Base-by-base conservation (phyloP, 2,113 vertebrate genomes). In the Chloropsis cyanopogon region DNA sequence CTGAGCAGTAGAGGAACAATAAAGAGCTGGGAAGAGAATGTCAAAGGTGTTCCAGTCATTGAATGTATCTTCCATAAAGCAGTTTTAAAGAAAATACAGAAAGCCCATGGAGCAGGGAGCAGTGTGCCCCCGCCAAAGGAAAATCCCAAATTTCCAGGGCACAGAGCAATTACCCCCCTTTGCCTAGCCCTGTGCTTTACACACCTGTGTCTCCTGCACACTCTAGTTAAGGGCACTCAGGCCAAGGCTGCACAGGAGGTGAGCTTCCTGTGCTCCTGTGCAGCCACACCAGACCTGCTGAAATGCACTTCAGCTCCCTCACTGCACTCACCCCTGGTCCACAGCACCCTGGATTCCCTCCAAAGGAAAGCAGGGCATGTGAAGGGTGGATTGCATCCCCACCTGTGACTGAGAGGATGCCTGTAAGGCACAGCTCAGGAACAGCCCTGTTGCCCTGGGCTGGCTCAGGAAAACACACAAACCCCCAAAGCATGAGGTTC, bases 351-450 rank as follows among this genome's bases (percentile, higher is more conserved):
- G 31, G 28, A 31, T 11, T n/a, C 7, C 4, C 41, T 14, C 17
- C 3, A 14, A 25, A 71, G 44, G 14, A 63, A 44, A 71, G 22
- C n/a, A 73, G 69, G 33, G 28, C 5, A 7, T 4, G 8, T 1
- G 0, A 65, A 77, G 31, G 49, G 14, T 41, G 26, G 29, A 25
- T 41, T 72, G 53, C 33, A 56, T 47, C 25, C 21, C 41, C 13
- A 25, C 0, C 0, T 21, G 5, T 3, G 33, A 14, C 22, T 37
- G 12, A 26, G 18, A 52, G 37, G 25, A 71, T 46, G n/a, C 42
- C 49, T 44, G 29, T 0, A 3, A 44, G n/a, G 41, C 66, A n/a
- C 26, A 66, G 50, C 46, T 13, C 37, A 49, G 42, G 44, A n/a
- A 70, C 60, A 39, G 42, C 12, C 25, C 21, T 15, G 2, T 8